A percentile compares a stretch with the other conserved stretches of the same genome.
These are phyloP conservation scores for Macrotrachela quadricornifera DNA, from an alignment of 1,140 invertebrate species.

Conservation along the genomic window DNA sequence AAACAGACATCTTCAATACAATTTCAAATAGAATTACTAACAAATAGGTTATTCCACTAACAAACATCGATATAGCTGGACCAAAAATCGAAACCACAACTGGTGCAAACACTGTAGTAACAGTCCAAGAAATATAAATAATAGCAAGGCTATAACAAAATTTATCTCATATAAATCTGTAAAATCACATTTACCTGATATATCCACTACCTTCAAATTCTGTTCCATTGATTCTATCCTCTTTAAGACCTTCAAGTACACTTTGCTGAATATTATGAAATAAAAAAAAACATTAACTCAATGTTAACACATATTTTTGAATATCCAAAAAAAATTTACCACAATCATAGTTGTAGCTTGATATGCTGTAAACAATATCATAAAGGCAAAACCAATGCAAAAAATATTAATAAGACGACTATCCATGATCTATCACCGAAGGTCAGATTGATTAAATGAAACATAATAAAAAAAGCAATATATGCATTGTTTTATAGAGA, in stretches of 20 bases:
- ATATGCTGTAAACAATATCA: too few relatives aligned
- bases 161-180: too few relatives aligned
- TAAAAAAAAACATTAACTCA: too few relatives aligned
- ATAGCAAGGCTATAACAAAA: slow-evolving; percentile 44
- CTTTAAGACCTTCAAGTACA: slow-evolving; percentile 53
- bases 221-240: slow-evolving; percentile 38
- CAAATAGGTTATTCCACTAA: slow-evolving; percentile 48
- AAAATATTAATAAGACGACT: too few relatives aligned
- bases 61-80: slow-evolving; percentile 57
- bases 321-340: too few relatives aligned
- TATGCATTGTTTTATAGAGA: too few relatives aligned
- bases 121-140: slow-evolving; percentile 64
- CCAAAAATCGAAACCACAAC: slow-evolving; percentile 58
- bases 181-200: slow-evolving; percentile 41
- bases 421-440: too few relatives aligned
- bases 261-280: slow-evolving; percentile 74
- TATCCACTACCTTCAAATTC: slow-evolving; percentile 64
- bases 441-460: too few relatives aligned
- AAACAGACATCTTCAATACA: slow-evolving; percentile 3
- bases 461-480: too few relatives aligned
- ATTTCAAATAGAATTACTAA: slow-evolving; percentile 8
- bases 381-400: too few relatives aligned
- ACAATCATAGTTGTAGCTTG: too few relatives aligned
- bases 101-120: slow-evolving; percentile 75
- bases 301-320: too few relatives aligned